A percentile compares a stretch with the other conserved stretches of the same genome.
Conservation (phyloP, 2,888 invertebrate genomes). For the Patella ulyssiponensis region DNA sequence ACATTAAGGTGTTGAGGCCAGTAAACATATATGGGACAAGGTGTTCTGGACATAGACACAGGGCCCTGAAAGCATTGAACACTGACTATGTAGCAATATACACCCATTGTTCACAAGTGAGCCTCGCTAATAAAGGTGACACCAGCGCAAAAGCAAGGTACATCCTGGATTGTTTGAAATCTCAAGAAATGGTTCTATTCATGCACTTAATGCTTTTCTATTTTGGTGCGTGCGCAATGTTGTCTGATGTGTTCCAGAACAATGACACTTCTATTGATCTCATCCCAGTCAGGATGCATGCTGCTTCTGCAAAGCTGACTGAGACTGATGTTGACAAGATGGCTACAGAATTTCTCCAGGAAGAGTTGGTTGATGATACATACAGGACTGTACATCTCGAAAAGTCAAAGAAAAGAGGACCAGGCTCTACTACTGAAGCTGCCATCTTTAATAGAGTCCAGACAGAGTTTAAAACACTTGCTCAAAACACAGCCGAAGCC, state of each 20-base stretch:
- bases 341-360: too few relatives aligned
- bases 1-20: too few relatives aligned
- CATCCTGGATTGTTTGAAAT: not conserved
- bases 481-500: too few relatives aligned
- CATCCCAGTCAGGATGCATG: constrained; percentile 17
- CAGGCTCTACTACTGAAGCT: not conserved
- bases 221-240: constrained; percentile 1
- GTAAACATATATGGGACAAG: too few relatives aligned
- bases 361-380: not conserved
- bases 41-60: too few relatives aligned
- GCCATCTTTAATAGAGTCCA: too few relatives aligned
- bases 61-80: too few relatives aligned
- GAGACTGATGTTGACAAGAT: constrained; percentile 7
- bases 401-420: not conserved
- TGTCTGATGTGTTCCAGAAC: too few relatives aligned
- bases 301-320: constrained; percentile 13
- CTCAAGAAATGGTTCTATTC: constrained; percentile 14
- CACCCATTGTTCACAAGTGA: too few relatives aligned
- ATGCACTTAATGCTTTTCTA: constrained; percentile 12
- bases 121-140: too few relatives aligned
- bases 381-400: constrained; percentile 10
- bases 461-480: too few relatives aligned
- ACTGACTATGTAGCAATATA: not conserved
- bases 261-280: constrained; percentile 13
- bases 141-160: too few relatives aligned